Base-by-base conservation (phyloP, 2,797 vertebrate genomes). In the Notamacropus eugenii region DNA sequence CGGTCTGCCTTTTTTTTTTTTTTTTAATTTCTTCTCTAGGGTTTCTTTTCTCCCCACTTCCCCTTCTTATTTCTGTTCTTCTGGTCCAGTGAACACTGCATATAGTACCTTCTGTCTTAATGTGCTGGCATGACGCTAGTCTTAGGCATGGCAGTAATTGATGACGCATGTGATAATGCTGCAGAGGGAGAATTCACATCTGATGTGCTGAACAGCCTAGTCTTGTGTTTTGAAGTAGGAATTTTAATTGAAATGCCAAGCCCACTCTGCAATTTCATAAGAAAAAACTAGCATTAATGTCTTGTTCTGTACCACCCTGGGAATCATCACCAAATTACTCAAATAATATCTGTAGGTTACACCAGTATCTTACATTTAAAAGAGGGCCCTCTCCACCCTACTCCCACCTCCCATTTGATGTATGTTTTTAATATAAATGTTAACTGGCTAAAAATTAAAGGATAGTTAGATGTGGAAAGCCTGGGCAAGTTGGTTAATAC, bases 101-200 rank as follows among this genome's bases (percentile, higher is more conserved):
- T 99, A 99, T 99, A 99, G 99, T 99, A 99, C 99, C 99, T 99
- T 99, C 99, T 99, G 99, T 99, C 99, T 99, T 99, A 99, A 99
- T 99, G 99, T 99, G 99, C 99, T 99, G 99, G 99, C 99, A 99
- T 99, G 99, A 99, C 99, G 99, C 99, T 99, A 99, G 99, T 99
- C 99, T 99, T 99, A 99, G 99, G 99, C 99, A 99, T 99, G 99
- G 99, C 99, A 99, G 99, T 99, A 99, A 99, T 99, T 99, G 99
- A 99, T 99, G 99, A 99, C 99, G 99, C 99, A 99, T 99, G 99
- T 98, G 99, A 99, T 99, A 99, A 99, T 99, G 99, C 99, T 99
- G 99, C 99, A 99, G 99, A 99, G 99, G 99, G 99, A 98, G 98
- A 98, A 97, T 97, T 98, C n/a, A 93, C 96, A 96, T 96, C 98